Base-by-base conservation (phyloP, 2,113 vertebrate genomes). In the Carassius gibelio region DNA sequence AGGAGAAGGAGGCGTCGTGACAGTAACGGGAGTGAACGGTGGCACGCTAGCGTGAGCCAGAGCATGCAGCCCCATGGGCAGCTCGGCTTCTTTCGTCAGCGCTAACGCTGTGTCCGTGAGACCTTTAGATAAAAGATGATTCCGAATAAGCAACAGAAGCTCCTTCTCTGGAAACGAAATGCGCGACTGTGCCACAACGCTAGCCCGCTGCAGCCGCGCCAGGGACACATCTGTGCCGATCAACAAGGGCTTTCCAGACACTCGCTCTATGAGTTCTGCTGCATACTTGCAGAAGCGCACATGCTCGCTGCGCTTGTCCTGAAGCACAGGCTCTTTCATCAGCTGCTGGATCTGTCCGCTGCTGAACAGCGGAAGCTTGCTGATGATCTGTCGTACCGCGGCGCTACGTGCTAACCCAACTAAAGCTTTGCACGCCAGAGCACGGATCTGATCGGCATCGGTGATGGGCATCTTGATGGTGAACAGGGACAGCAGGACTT, bases 401-500 rank as follows among this genome's bases (percentile, higher is more conserved):
- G 94, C 96, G 84, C 97, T 99, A 34, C 98, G 97, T 0, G 97
- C 97, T 48, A 99, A 92, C 57, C 98, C 98, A 81, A 99, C 98
- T 86, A 99, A 92, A 17, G 98, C 98, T 88, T 99, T 99, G 88
- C 98, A 99, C 45, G 98, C 95, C 87, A 99, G 87, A 0, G 97
- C 97, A 62, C 98, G 95, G 90, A 99, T 99, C 94, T 99, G 98
- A 91, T 99, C 98, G 0, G 98, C 98, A 1, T 99, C 98, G 0
- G 97, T 99, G 89, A 99, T 99, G 0, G 98, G 98, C 96, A 98
- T 98, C 94, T 99, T 99, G 87, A 99, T 93, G 0, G 97, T 99
- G 80, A 99, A 93, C 88, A 99, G 84, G 0, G 97, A 99, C 79
- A 99, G 93, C 82, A 99, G 94, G 87, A 99, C 98, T 93, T 99